A percentile compares a stretch with the other conserved stretches of the same genome.
Evolutionary conservation across 2,797 vertebrate genomes (phyloP).

Genomic region (Capromys pilorides): DNA sequence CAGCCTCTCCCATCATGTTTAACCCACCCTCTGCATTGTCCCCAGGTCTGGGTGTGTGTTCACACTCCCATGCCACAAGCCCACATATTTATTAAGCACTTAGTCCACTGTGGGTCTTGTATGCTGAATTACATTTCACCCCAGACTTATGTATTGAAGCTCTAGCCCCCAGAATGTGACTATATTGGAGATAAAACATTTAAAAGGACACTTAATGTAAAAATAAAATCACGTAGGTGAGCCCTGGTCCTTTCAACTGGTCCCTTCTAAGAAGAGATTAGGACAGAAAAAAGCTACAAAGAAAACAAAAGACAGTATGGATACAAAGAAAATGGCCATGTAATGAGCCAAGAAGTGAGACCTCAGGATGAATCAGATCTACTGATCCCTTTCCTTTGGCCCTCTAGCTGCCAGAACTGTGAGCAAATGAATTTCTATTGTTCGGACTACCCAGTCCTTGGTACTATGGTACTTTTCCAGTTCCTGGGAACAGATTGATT

Average conservation of each 20-base stretch:
- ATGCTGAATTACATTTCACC: background rate
- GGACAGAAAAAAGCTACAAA: background rate
- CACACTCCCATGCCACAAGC: background rate
- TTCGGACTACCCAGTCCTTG: rapidly evolving
- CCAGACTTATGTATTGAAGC: background rate
- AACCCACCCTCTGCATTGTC: background rate
- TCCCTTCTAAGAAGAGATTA: background rate
- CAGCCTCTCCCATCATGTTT: background rate
- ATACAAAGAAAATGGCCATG: background rate
- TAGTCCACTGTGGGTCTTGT: background rate
- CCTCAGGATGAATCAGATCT: background rate
- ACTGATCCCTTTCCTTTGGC: background rate
- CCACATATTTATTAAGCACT: background rate
- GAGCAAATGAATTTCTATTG: background rate
- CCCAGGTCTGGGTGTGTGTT: background rate
- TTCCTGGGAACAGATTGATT: background rate
- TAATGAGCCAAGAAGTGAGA: background rate
- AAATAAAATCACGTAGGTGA: background rate
- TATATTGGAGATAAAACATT: background rate
- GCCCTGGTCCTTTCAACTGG: background rate
- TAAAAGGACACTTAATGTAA: background rate
- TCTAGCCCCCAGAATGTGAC: background rate
- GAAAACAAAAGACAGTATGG: background rate
- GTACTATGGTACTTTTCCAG: background rate
- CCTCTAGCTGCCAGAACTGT: background rate